phyloP scores from a whole-genome alignment of 2,888 invertebrate species.

The Drosophila siamana region DNA sequence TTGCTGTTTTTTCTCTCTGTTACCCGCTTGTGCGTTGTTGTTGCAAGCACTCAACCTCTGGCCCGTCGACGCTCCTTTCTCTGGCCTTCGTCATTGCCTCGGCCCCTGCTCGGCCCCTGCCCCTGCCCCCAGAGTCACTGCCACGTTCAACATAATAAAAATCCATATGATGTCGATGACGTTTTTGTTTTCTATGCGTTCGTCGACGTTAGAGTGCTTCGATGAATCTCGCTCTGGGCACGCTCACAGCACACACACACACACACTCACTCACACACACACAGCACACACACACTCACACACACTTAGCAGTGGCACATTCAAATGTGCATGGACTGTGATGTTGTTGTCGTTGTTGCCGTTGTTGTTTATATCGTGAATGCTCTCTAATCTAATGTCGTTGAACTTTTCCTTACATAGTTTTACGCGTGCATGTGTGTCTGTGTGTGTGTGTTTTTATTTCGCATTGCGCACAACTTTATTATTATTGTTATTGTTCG shows the following conservation, averaged over 20 bases:
- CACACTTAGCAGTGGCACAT: conserved; percentile 45
- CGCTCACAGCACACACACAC: conserved; percentile 3
- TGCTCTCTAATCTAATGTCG: conserved; percentile 80
- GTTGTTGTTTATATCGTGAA: conserved; percentile 56
- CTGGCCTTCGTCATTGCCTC: neutral
- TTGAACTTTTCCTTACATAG: conserved; percentile 65
- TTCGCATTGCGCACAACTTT: conserved; percentile 61
- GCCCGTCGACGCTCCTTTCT: conserved; percentile 32
- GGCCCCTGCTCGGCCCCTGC: neutral
- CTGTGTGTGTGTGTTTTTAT: conserved; percentile 27
- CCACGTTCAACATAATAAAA: conserved; percentile 53
- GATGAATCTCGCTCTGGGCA: conserved; percentile 52
- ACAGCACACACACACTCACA: conserved; percentile 9
- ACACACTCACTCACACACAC: conserved; percentile 26
- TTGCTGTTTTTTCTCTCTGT: conserved; percentile 8
- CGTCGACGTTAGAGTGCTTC: conserved; percentile 46
- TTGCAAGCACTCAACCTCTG: conserved; percentile 36
- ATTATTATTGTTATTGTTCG: conserved; percentile 64
- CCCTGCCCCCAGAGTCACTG: conserved; percentile 15
- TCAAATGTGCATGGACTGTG: conserved; percentile 66
- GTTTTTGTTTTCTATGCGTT: conserved; percentile 61
- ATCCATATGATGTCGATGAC: conserved; percentile 80
- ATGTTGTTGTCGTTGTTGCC: conserved; percentile 29
- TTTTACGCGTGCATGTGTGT: neutral
- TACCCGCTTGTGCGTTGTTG: neutral